Percentiles rank a stretch among this genome's conserved stretches.
These are phyloP conservation scores for Cheilosia impressa DNA, from an alignment of 2,888 invertebrate species.

Conservation along the genomic window DNA sequence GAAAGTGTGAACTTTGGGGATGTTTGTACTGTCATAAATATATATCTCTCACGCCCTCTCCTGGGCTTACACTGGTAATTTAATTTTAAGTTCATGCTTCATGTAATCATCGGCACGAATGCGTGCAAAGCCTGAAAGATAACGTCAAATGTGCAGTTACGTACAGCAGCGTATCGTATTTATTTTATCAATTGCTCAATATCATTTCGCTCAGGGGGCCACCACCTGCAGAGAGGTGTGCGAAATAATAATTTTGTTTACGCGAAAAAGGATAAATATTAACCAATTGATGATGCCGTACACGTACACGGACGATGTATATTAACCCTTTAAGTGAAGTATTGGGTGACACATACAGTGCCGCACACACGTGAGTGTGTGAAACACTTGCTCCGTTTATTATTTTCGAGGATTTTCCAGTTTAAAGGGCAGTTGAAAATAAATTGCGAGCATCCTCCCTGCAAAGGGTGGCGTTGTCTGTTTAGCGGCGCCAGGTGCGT, in stretches of 20 bases:
- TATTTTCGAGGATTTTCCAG: slow-evolving; percentile 3
- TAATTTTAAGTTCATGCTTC: slow-evolving; percentile 1
- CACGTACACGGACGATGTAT: background rate
- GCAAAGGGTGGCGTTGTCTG: background rate
- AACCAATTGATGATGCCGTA: background rate
- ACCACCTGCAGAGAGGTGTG: background rate
- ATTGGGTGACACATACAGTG: background rate
- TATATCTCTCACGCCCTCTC: background rate
- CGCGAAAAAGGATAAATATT: background rate
- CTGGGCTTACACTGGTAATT: background rate
- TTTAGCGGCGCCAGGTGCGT: background rate
- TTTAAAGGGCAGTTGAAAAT: background rate
- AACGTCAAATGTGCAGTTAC: background rate
- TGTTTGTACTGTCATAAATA: background rate
- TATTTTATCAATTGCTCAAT: background rate
- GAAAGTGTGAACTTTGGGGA: background rate
- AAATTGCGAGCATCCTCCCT: background rate
- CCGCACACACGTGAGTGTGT: background rate
- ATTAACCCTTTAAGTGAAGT: background rate
- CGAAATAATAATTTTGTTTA: background rate
- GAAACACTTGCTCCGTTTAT: background rate
- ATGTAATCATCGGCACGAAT: background rate
- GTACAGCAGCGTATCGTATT: background rate
- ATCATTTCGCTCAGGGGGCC: background rate
- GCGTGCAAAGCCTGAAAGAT: background rate